These are phyloP conservation scores for Austrolebias charrua DNA, from an alignment of 2,797 vertebrate species.

Conservation along the genomic window DNA sequence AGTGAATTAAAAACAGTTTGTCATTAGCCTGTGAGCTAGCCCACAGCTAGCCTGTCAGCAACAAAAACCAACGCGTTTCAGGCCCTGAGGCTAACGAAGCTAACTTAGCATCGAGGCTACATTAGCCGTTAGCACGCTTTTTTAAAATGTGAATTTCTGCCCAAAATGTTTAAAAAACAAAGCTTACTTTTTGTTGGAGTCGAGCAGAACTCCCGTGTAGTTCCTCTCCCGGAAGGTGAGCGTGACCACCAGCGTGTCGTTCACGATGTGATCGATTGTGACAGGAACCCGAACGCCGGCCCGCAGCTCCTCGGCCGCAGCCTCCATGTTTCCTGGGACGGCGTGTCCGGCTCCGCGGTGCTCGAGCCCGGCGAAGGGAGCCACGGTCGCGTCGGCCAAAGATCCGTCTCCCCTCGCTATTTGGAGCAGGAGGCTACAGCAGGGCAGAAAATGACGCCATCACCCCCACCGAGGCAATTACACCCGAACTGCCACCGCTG, in stretches of 20 bases:
- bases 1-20: conserved; percentile 22
- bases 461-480: conserved; percentile 81
- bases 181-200: conserved; percentile 93
- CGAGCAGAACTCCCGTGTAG: conserved; percentile 93
- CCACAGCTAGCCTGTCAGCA: conserved; percentile 61
- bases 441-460: conserved; percentile 86
- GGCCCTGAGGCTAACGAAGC: conserved; percentile 56
- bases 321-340: conserved; percentile 87
- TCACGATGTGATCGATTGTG: conserved; percentile 93
- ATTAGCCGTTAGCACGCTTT: conserved; percentile 65
- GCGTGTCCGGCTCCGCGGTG: conserved; percentile 79
- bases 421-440: conserved; percentile 83
- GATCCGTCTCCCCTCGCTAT: conserved; percentile 79
- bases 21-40: conserved; percentile 57
- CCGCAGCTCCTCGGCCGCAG: conserved; percentile 87
- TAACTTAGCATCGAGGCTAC: conserved; percentile 50
- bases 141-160: conserved; percentile 35
- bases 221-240: conserved; percentile 86
- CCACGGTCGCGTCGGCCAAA: conserved; percentile 83
- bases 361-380: conserved; percentile 84
- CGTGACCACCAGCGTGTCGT: conserved; percentile 94
- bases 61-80: conserved; percentile 62
- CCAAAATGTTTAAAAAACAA: conserved; percentile 7
- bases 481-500: conserved; percentile 79
- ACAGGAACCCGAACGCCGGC: conserved; percentile 93